Percentiles rank a stretch among this genome's conserved stretches.
These are phyloP conservation scores for Drepana arcuata DNA, from an alignment of 1,140 invertebrate genomes.

Conservation along the genomic window DNA sequence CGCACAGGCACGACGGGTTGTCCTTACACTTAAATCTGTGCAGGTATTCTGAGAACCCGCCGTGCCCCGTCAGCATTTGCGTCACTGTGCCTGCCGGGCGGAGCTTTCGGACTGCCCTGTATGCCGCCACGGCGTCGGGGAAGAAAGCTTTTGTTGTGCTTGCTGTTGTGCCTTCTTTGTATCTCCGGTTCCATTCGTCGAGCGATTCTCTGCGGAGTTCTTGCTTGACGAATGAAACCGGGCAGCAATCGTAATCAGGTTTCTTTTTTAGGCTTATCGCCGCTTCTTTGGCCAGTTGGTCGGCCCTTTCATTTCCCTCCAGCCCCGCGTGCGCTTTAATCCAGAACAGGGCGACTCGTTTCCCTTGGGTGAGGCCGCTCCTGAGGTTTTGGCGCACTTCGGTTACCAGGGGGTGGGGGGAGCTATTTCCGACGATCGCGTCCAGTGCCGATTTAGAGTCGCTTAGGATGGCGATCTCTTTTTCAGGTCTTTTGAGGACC, in stretches of 20 bases:
- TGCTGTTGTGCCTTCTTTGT: background rate
- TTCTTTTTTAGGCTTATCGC: constrained; percentile 3
- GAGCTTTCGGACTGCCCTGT: background rate
- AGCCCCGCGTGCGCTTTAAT: constrained; percentile 14
- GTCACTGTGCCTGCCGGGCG: background rate
- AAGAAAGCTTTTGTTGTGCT: constrained; percentile 2
- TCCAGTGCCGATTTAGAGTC: constrained; percentile 18
- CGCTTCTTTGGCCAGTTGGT: constrained; percentile 11
- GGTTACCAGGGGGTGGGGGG: constrained; percentile 10
- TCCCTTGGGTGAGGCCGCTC: background rate
- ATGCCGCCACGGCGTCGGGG: background rate
- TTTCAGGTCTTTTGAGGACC: background rate
- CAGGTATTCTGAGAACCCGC: constrained; percentile 6
- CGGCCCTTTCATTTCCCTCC: constrained; percentile 10
- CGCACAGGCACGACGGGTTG: constrained; percentile 4
- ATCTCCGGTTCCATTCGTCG: constrained; percentile 7
- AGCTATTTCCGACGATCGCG: constrained; percentile 1
- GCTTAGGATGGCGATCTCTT: constrained; percentile 8
- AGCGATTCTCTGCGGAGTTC: background rate
- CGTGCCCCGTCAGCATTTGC: constrained; percentile 3
- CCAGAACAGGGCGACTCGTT: constrained; percentile 6
- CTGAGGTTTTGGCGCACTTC: constrained; percentile 3
- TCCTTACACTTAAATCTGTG: constrained; percentile 3
- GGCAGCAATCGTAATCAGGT: constrained; percentile 3
- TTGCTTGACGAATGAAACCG: constrained; percentile 3